Evolutionary conservation across 2,888 invertebrate species (phyloP), one percentile per base, ranked within the genome.

Genomic region (Eulithis testata): DNA sequence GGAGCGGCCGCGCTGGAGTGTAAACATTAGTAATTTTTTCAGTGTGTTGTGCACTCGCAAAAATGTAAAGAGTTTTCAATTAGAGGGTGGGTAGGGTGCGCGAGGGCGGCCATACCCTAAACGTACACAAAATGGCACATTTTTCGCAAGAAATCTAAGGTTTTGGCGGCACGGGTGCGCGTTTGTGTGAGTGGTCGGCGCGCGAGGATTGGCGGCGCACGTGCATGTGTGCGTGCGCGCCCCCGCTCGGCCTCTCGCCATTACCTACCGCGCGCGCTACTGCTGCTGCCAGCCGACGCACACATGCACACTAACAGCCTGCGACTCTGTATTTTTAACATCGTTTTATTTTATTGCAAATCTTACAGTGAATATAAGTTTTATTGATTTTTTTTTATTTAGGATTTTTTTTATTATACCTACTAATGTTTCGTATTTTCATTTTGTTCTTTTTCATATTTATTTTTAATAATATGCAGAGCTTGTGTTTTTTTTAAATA

Each of bases 241-340:
- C 83, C 86, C 87, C 85, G 85, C 85, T 83, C 87, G 85, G 86
- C 87, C 86, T 85, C 87, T 83, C 84, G 77, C 79, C 76, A 69
- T 75, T 40, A 73, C 77, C 75, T 73, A 72, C 81, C 76, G 78
- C 78, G 73, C 75, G 69, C 31, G n/a, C 44, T n/a, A n/a, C 44
- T 14, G 47, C 70, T 21, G 21, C 21, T 21, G 21, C 21, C 21
- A 21, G 21, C 21, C 21, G 21, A 21, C 76, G 59, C 75, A 65
- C 74, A 70, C 57, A 54, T 54, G 45, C 63, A 53, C 58, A 66
- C 62, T 61, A 53, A 54, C 69, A 69, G 55, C 58, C 66, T 64
- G 66, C 64, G 60, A 60, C 58, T 57, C 59, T 55, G 55, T 63
- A 66, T 60, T 60, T 53, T 14, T 50, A 40, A 59, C 50, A 47